Percentiles rank a stretch among this genome's conserved stretches.
phyloP scores from a whole-genome alignment of 1,140 invertebrate genomes.

The Piezodorus guildinii region DNA sequence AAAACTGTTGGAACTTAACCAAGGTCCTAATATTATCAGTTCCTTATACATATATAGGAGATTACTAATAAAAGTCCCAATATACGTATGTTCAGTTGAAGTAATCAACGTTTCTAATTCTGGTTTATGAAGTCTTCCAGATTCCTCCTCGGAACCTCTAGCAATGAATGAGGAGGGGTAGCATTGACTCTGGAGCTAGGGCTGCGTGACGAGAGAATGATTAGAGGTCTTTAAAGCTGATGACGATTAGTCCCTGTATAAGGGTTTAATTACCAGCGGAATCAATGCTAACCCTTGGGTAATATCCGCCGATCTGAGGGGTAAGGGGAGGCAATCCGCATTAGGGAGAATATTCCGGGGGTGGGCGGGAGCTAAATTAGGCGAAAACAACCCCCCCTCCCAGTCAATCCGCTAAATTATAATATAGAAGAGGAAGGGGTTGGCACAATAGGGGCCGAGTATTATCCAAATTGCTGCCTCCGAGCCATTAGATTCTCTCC shows the following conservation, averaged over 20 bases:
- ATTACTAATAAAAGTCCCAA: no score
- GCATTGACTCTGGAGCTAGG: neutral
- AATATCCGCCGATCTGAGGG: neutral
- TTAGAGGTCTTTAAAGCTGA: slow-evolving; percentile 1
- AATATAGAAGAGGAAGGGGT: neutral
- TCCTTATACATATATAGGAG: no score
- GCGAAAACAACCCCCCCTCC: neutral
- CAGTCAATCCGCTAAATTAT: slow-evolving; percentile 8
- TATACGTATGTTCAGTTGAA: no score
- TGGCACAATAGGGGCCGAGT: neutral
- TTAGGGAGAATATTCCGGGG: neutral
- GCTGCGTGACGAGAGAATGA: neutral
- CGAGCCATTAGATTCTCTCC: neutral
- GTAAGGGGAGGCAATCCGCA: neutral
- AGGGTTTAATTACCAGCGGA: neutral
- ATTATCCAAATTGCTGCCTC: slow-evolving; percentile 6
- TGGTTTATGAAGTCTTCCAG: no score
- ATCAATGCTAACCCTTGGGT: slow-evolving; percentile 4
- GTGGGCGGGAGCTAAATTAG: neutral
- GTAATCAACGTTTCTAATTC: no score
- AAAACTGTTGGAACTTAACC: no score
- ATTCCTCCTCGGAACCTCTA: no score
- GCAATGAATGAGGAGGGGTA: no score
- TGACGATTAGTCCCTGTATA: neutral
- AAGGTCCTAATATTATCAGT: no score